Evolutionary conservation across 2,797 vertebrate genomes (phyloP), one percentile per base, ranked within the genome.

Genomic region (Pangasius djambal): DNA sequence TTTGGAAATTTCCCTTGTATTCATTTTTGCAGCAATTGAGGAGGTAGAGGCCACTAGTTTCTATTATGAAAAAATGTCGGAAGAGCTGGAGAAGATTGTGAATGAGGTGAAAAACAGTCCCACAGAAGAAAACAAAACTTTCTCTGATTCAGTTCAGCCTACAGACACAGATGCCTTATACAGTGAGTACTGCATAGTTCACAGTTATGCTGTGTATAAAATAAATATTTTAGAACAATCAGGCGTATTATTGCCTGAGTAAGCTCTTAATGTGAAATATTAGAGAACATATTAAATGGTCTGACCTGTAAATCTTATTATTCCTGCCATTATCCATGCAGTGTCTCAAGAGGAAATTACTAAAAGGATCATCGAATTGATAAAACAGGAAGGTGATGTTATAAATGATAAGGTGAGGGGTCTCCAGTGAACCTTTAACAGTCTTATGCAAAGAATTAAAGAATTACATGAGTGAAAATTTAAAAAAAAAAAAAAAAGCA

Each of bases 341-440:
- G 86, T 72, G 7, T 90, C 88, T 82, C 83, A 82, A 97, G 97
- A 96, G 87, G 97, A 95, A 79, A 87, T 96, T 25, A 95, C 98
- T 91, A 91, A 93, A 91, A 94, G 94, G 90, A 97, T 99, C 3
- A 96, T 97, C 2, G 91, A 90, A n/a, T 85, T 98, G 90, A 97
- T 97, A 28, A 97, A 96, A 89, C 92, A 93, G 1, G 87, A 97
- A 70, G 97, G 97, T 0, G 96, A 97, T 25, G 93, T 94, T 79
- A 95, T 98, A 59, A 94, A 98, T 10, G 82, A 85, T 70, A 96
- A 98, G 97, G 98, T 99, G 74, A 92, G 95, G 93, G 3, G 82
- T 85, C 28, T 63, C n/a, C 12, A 61, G 5, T 84, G 25, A 55
- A 57, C 18, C 31, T 63, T 83, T 28, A 55, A 8, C 37, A 52